Evolutionary conservation across 2,113 vertebrate genomes (phyloP), one percentile per base, ranked within the genome.

Genomic region (Probosciger aterrimus): DNA sequence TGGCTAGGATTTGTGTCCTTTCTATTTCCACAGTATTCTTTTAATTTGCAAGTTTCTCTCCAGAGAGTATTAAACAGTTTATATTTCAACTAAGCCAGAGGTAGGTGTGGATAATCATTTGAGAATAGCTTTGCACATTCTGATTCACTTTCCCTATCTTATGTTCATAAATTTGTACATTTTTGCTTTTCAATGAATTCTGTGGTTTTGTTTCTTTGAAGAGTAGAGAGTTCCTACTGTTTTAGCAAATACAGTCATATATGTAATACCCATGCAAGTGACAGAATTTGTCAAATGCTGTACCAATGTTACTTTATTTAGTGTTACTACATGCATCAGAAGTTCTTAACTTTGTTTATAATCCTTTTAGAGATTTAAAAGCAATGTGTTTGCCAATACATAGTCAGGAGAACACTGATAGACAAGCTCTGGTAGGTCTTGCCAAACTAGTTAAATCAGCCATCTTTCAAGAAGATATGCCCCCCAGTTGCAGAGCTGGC

Each of bases 1-100:
- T 35, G 64, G 37, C n/a, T 69, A 92, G 50, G 85, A 83, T 75
- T 80, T 91, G 14, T 47, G 65, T n/a, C 69, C 41, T 91, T 92
- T 79, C 47, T 70, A 16, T 94, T 97, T 96, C 85, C 55, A 88
- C 60, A 82, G 25, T 76, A 76, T 50, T 78, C n/a, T 90, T 82
- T 57, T 25, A 69, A 74, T 69, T 92, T 90, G 3, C 8, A 57
- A 19, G 5, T 90, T 82, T 80, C 2, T 2, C 10, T 31, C 4
- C 9, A 46, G 4, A 1, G 13, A 70, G 17, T 57, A 47, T 90
- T 55, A 85, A 71, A 60, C 16, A 73, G 35, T 68, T 84, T 82
- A 8, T 74, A 64, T 88, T 90, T 90, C 46, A 74, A 5, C 46
- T 67, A 69, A 87, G 4, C 8, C 69, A 77, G 27, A 71, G 46